Base-by-base conservation (phyloP, 1,140 invertebrate species). In the Aphaenogaster floridana region DNA sequence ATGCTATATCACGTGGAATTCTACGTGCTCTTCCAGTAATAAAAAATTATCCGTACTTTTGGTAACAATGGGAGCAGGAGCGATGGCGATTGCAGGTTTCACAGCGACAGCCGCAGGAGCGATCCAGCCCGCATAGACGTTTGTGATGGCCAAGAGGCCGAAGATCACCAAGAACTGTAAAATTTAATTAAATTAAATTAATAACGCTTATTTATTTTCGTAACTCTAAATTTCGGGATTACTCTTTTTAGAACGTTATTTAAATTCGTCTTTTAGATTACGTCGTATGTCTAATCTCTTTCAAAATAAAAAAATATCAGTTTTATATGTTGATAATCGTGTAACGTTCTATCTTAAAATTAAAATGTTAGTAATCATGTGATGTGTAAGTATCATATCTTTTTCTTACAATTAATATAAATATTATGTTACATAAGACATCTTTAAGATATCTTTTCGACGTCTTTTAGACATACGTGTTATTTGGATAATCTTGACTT, bases 141-240 rank as follows among this genome's bases (percentile, higher is more conserved):
- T 68, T 7, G 54, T 79, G 42, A 92, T 57, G 8, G 87, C 91
- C 76, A 92, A 13, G n/a, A 92, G 61, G 61, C 86, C 88, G 21
- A 91, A 92, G 48, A 92, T 61, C 7, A 89, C 64, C 61, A 92
- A 69, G 17, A 86, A 72, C 91, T 92, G 74, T 45, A 87, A 85
- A 9, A 78, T 78, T 48, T 3, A 28, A 28, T 28, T 28, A 28
- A 28, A 28, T 28, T 28, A 28, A 28, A 28, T 28, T 28, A 17
- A 69, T 61, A 57, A 64, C 9, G 34, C 5, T 78, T 17, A 28
- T 85, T 61, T 13, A 61, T 17, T 8, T 59, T 36, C 5, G 8
- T n/a, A 15, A 59, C 4, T 45, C 34, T 21, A 59, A 34, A 39
- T 39, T 76, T 39, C 11, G 11, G 6, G 2, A 28, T 28, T 28